phyloP scores from a whole-genome alignment of 2,888 invertebrate species.

The Tetrapedia diversipes region DNA sequence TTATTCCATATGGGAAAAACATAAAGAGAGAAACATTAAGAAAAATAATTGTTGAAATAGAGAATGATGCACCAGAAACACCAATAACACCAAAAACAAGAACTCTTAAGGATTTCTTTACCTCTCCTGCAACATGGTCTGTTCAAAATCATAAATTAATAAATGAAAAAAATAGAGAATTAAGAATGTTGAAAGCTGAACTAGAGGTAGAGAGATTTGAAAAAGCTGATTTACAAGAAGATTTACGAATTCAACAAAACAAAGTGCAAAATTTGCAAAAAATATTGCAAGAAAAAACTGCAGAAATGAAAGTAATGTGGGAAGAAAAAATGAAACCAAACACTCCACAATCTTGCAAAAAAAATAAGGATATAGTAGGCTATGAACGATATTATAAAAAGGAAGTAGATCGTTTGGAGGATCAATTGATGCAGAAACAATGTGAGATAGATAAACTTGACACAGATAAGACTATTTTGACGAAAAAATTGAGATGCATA shows the following conservation, averaged over 20 bases:
- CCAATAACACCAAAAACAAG: slow-evolving; percentile 68
- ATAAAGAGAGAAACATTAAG: slow-evolving; percentile 82
- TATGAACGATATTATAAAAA: slow-evolving; percentile 79
- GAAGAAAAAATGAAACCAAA: slow-evolving; percentile 76
- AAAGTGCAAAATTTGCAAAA: slow-evolving; percentile 85
- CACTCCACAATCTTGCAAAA: slow-evolving; percentile 78
- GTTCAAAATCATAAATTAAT: slow-evolving; percentile 73
- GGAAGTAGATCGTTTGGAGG: slow-evolving; percentile 85
- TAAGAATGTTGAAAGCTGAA: slow-evolving; percentile 85
- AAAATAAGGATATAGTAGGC: slow-evolving; percentile 72
- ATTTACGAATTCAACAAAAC: slow-evolving; percentile 84
- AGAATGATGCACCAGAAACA: slow-evolving; percentile 49
- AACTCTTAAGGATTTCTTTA: slow-evolving; percentile 74
- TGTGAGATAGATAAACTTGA: slow-evolving; percentile 84
- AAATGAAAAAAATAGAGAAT: slow-evolving; percentile 83
- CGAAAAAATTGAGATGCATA: slow-evolving; percentile 77
- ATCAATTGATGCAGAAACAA: slow-evolving; percentile 84
- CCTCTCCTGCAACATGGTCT: slow-evolving; percentile 75
- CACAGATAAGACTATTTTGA: slow-evolving; percentile 84
- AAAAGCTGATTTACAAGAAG: slow-evolving; percentile 86
- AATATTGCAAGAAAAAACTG: slow-evolving; percentile 81
- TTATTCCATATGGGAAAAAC: slow-evolving; percentile 83
- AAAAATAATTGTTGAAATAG: slow-evolving; percentile 82
- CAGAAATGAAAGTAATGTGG: slow-evolving; percentile 80
- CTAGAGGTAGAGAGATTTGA: slow-evolving; percentile 87